Evolutionary conservation across 2,888 invertebrate species (phyloP).

Genomic region (Heliconius charithonia): DNA sequence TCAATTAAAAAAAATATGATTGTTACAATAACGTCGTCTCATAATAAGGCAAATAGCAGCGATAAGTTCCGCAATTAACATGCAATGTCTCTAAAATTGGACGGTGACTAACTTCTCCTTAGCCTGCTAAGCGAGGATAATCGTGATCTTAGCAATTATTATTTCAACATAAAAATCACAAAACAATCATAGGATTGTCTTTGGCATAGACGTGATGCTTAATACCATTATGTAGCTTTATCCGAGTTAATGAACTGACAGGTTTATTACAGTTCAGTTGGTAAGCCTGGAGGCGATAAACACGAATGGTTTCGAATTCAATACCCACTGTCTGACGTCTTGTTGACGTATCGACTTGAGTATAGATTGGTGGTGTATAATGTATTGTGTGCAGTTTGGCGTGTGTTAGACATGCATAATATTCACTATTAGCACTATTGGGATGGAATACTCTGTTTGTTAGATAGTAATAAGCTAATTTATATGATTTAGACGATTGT

Average conservation of each 20-base stretch:
- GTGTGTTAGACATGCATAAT: conserved; percentile 8
- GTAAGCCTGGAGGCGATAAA: conserved; percentile 50
- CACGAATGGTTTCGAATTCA: conserved; percentile 48
- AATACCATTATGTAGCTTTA: conserved; percentile 44
- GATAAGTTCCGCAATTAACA: not conserved
- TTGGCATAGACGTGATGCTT: conserved; percentile 39
- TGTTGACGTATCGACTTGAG: conserved; percentile 46
- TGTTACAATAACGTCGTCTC: too few species aligned
- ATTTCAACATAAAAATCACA: not conserved
- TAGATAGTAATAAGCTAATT: not conserved
- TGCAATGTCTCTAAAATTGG: too few species aligned
- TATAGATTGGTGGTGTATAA: conserved; percentile 31
- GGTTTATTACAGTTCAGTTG: conserved; percentile 50
- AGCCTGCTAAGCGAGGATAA: not conserved
- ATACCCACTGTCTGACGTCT: conserved; percentile 45
- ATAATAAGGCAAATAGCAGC: too few species aligned
- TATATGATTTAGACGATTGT: too few species aligned
- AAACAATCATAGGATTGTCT: conserved; percentile 24
- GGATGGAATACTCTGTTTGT: not conserved
- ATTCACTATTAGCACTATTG: not conserved
- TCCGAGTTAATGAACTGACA: conserved; percentile 49
- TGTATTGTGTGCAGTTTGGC: conserved; percentile 12
- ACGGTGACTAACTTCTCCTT: not conserved
- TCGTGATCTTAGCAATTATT: not conserved
- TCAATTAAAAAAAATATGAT: too few species aligned